Conservation (phyloP, 2,797 vertebrate species). For the Microctenopoma lineatum region DNA sequence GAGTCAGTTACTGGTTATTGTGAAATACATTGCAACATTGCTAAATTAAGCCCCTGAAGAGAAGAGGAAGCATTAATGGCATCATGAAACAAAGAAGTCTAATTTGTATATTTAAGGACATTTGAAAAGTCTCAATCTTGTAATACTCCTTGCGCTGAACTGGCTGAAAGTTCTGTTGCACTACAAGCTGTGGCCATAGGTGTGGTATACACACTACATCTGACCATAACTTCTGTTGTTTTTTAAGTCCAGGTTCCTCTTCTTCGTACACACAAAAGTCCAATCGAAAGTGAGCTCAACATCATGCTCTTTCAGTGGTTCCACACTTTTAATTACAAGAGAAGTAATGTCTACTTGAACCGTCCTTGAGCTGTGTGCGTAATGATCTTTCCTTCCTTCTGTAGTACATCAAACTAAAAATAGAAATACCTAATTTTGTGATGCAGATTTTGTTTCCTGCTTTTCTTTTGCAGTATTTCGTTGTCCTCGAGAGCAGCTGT, state of each 20-base stretch:
- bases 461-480: neutral
- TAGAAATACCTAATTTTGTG: too few relatives aligned
- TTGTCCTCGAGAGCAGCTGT: neutral
- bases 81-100: constrained; percentile 36
- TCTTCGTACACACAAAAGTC: neutral
- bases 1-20: constrained; percentile 41
- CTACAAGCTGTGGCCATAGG: neutral
- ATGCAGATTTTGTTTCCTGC: neutral
- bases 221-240: neutral
- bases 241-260: neutral
- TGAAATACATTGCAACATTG: constrained; percentile 54
- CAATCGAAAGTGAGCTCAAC: neutral
- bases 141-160: too few relatives aligned
- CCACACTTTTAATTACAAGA: neutral
- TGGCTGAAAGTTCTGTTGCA: neutral
- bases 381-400: too few relatives aligned
- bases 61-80: constrained; percentile 66
- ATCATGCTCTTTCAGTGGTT: neutral
- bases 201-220: neutral
- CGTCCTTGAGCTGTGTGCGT: too few relatives aligned
- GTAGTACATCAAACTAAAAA: too few relatives aligned
- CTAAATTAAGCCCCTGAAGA: constrained; percentile 45
- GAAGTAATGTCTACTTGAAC: neutral
- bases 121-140: neutral
- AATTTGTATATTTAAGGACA: constrained; percentile 18